Evolutionary conservation across 2,888 invertebrate species (phyloP).

Genomic region (Onchidella celtica): DNA sequence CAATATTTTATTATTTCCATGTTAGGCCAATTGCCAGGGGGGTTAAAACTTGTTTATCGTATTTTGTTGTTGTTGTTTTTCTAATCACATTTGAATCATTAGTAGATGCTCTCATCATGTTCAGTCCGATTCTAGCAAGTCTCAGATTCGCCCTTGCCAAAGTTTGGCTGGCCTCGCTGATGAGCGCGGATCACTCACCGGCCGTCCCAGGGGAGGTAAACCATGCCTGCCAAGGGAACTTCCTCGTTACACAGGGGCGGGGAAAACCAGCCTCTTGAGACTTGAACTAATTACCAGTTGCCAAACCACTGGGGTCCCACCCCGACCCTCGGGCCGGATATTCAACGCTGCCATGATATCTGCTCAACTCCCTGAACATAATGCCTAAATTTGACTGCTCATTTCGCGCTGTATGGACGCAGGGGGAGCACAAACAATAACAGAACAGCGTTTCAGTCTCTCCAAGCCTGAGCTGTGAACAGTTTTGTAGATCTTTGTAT

Average conservation of each 20-base stretch:
- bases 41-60: too few relatives aligned
- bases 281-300: constrained; percentile 35
- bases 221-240: constrained; percentile 39
- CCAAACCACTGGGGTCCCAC: neutral
- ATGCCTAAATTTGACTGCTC: constrained; percentile 10
- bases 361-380: neutral
- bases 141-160: too few relatives aligned
- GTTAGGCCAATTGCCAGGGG: too few relatives aligned
- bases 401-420: neutral
- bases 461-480: too few relatives aligned
- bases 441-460: too few relatives aligned
- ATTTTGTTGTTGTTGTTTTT: too few relatives aligned
- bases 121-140: too few relatives aligned
- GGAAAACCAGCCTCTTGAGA: constrained; percentile 27
- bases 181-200: constrained; percentile 7
- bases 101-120: too few relatives aligned
- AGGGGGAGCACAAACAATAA: too few relatives aligned
- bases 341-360: constrained; percentile 7
- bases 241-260: constrained; percentile 9
- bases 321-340: constrained; percentile 18
- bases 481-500: too few relatives aligned
- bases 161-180: neutral
- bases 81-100: too few relatives aligned
- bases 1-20: too few relatives aligned
- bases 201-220: constrained; percentile 36